Percentiles rank a stretch among this genome's conserved stretches.
Evolutionary conservation across 2,888 invertebrate species (phyloP).

Genomic region (Fabriciana adippe): DNA sequence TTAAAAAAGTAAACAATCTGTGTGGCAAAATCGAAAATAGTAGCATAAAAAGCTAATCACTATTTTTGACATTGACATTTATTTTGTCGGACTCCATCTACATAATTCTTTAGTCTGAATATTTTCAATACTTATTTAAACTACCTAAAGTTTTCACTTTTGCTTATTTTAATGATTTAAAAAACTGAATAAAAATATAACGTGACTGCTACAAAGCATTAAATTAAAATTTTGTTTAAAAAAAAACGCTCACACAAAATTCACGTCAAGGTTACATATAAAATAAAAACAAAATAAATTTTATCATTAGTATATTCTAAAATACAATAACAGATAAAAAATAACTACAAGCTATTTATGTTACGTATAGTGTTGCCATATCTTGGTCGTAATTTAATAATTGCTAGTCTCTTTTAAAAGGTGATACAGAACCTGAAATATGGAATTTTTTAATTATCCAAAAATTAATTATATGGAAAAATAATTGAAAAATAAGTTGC

Average conservation of each 20-base stretch:
- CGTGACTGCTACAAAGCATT: not conserved
- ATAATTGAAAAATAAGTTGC: constrained; percentile 12
- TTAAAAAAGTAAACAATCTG: too few species aligned
- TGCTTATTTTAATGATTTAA: too few species aligned
- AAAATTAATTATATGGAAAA: constrained; percentile 16
- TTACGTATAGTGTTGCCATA: constrained; percentile 34
- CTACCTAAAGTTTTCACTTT: too few species aligned
- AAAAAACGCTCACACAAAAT: too few species aligned
- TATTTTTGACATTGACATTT: too few species aligned
- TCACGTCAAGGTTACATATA: constrained; percentile 10
- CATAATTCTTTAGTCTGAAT: too few species aligned
- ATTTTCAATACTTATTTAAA: too few species aligned
- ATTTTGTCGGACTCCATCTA: too few species aligned
- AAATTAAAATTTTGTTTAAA: not conserved
- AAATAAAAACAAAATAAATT: constrained; percentile 28
- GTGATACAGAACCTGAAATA: constrained; percentile 56
- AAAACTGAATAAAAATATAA: too few species aligned
- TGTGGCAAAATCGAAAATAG: too few species aligned
- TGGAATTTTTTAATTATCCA: constrained; percentile 36
- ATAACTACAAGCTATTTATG: constrained; percentile 18
- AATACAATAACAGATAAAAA: constrained; percentile 39
- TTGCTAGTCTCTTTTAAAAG: constrained; percentile 48
- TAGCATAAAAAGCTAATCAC: too few species aligned
- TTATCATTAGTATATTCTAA: constrained; percentile 25
- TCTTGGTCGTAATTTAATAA: constrained; percentile 38